Evolutionary conservation across 2,113 vertebrate genomes (phyloP), one percentile per base, ranked within the genome.

Genomic region (Saccopteryx leptura): DNA sequence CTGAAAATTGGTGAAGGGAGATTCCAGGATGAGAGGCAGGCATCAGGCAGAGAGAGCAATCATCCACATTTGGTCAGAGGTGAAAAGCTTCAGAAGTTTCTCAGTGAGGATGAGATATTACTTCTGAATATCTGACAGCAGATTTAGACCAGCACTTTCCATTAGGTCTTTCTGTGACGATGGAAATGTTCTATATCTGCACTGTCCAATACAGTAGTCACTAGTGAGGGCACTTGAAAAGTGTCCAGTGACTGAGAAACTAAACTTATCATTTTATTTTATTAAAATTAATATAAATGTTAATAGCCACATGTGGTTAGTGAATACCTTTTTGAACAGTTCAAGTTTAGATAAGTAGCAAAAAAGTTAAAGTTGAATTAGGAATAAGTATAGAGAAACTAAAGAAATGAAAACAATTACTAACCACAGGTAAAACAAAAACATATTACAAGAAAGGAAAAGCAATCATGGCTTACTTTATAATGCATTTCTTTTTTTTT

Each of bases 371-470:
- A 65, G 31, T 39, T 88, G 69, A 94, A 71, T 69, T 94, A 88
- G 61, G 48, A 94, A 58, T 75, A 91, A 83, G 18, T 65, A 56
- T 72, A 87, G 46, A 87, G 83, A 81, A 88, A 76, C 14, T 74
- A 71, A 94, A 72, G 56, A 91, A 71, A 83, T 71, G 83, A 96
- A 92, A 86, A 82, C n/a, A 91, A 76, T 71, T 88, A 78, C 65
- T 92, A 84, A 78, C 18, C 78, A 19, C 26, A 79, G 56, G 39
- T 63, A 61, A 88, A 94, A 83, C n/a, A 94, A 91, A 91, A 84
- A 84, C 24, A 58, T 84, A 63, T 10, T 10, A 21, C 31, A 66
- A 96, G 78, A 88, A 87, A 75, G 81, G 61, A 81, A 96, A 91
- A 78, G 71, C 33, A 95, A 63, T 63, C 28, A 50, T 78, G 71